phyloP scores from a whole-genome alignment of 2,797 vertebrate genomes.

The Pseudomugil gertrudae region DNA sequence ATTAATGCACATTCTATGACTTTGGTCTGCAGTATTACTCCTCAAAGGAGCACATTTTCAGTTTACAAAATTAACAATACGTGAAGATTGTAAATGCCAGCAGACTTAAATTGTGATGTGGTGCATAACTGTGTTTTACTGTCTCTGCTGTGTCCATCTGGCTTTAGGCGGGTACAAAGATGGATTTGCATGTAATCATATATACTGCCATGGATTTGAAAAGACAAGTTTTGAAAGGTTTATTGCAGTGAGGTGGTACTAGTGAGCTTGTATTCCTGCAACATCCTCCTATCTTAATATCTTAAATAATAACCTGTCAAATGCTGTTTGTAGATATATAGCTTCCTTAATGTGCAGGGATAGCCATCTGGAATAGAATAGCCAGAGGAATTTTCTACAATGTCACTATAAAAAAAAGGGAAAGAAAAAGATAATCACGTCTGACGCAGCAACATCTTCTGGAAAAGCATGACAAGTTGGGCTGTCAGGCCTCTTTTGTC shows the following conservation, averaged over 20 bases:
- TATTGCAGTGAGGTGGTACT: slow-evolving; percentile 38
- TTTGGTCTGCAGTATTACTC: slow-evolving; percentile 24
- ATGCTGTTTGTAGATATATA: slow-evolving; percentile 69
- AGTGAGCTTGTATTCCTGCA: slow-evolving; percentile 26
- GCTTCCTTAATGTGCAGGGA: slow-evolving; percentile 73
- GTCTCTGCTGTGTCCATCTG: slow-evolving; percentile 43
- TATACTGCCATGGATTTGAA: slow-evolving; percentile 31
- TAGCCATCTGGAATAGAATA: slow-evolving; percentile 69
- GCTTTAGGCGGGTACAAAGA: slow-evolving; percentile 71
- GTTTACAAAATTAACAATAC: slow-evolving; percentile 47
- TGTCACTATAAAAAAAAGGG: slow-evolving; percentile 70
- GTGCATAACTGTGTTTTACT: slow-evolving; percentile 55
- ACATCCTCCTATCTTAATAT: slow-evolving; percentile 61
- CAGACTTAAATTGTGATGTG: slow-evolving; percentile 39
- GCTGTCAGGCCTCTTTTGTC: slow-evolving; percentile 69
- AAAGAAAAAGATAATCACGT: slow-evolving; percentile 50
- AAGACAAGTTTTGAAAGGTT: slow-evolving; percentile 56
- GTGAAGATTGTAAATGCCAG: slow-evolving; percentile 17
- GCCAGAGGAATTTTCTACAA: slow-evolving; percentile 71
- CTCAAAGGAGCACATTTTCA: slow-evolving; percentile 46
- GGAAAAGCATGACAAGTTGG: slow-evolving; percentile 64
- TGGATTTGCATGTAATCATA: slow-evolving; percentile 50
- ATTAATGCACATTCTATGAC: slow-evolving; percentile 51
- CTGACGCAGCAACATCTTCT: slow-evolving; percentile 73
- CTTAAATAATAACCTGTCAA: slow-evolving; percentile 75